Evolutionary conservation across 2,113 vertebrate species (phyloP).

Genomic region (Coturnix japonica): DNA sequence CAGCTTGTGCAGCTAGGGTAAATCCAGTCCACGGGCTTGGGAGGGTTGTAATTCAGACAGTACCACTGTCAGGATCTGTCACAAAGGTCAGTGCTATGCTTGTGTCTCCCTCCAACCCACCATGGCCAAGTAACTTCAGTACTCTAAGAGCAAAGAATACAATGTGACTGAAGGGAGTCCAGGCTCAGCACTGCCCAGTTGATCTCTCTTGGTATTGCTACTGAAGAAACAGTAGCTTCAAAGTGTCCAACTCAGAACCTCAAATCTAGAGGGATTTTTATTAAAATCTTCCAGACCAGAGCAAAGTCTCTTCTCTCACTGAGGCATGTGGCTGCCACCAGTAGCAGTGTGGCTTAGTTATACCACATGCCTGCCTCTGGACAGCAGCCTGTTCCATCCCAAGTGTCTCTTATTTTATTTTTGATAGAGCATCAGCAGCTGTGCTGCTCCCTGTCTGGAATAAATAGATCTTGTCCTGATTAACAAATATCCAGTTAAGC

Average conservation of each 20-base stretch:
- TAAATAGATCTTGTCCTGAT: background rate
- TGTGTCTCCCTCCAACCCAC: background rate
- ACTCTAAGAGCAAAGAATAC: background rate
- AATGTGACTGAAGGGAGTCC: background rate
- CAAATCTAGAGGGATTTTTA: background rate
- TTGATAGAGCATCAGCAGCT: background rate
- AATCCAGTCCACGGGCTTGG: background rate
- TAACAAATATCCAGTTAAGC: background rate
- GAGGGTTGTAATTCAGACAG: background rate
- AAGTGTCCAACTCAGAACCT: background rate
- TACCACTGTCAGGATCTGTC: background rate
- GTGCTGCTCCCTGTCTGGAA: background rate
- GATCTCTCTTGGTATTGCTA: background rate
- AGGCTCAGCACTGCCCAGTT: background rate
- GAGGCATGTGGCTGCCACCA: background rate
- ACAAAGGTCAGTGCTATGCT: background rate
- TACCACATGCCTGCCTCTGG: accelerated
- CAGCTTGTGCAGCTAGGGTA: background rate
- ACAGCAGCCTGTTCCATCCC: background rate
- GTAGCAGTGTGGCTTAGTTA: background rate
- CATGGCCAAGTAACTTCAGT: background rate
- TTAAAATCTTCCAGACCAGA: background rate
- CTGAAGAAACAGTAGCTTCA: background rate
- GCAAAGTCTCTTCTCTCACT: background rate
- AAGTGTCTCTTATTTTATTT: background rate